Conservation (phyloP, 2,113 vertebrate species). For the Rhinolophus sinicus region DNA sequence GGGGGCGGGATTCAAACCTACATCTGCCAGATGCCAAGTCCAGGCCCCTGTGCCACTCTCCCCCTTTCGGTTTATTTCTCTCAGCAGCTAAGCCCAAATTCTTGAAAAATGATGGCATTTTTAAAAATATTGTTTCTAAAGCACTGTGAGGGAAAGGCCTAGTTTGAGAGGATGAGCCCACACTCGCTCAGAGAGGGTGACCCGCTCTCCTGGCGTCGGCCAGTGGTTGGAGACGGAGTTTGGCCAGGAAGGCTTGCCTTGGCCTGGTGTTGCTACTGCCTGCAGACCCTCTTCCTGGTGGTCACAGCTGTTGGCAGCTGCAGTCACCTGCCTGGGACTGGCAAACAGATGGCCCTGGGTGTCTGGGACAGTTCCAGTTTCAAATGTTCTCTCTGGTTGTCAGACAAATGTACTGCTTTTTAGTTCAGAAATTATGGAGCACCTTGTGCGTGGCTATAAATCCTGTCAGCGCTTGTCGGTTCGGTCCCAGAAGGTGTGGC, state of each 20-base stretch:
- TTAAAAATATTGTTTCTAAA: not conserved
- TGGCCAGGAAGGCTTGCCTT: not conserved
- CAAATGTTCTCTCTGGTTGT: slow-evolving; percentile 41
- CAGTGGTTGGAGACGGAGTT: too few relatives aligned
- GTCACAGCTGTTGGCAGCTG: slow-evolving; percentile 3
- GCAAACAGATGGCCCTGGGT: slow-evolving; percentile 23
- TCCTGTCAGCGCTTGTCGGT: not conserved
- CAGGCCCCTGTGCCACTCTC: not conserved
- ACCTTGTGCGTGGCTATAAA: not conserved
- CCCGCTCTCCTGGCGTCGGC: accelerated
- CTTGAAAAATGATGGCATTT: not conserved
- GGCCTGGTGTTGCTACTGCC: not conserved
- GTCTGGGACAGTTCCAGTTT: slow-evolving; percentile 39
- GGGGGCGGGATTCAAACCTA: not conserved
- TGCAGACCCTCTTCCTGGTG: accelerated
- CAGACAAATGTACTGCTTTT: slow-evolving; percentile 54
- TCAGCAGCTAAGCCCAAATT: not conserved
- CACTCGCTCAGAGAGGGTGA: accelerated
- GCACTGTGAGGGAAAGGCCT: not conserved
- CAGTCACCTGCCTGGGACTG: not conserved
- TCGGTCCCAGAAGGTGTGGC: not conserved
- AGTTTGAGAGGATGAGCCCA: not conserved
- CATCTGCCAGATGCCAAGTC: not conserved
- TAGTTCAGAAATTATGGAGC: slow-evolving; percentile 48
- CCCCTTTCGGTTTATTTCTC: not conserved